Evolutionary conservation across 2,797 vertebrate species (phyloP).

Genomic region (Sebastes reedi): DNA sequence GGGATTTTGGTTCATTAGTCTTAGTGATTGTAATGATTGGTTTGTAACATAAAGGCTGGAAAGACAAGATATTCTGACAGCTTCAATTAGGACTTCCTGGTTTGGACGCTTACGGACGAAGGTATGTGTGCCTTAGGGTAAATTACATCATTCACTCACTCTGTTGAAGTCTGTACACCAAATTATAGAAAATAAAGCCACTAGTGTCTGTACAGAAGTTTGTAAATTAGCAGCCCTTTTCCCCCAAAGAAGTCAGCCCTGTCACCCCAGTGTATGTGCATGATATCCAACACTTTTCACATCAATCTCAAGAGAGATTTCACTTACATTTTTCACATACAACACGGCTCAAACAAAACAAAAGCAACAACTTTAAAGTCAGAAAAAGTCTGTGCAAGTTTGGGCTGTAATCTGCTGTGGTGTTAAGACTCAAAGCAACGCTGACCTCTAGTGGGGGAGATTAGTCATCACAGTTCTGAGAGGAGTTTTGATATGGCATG

Average conservation of each 20-base stretch:
- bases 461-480: slow-evolving; percentile 46
- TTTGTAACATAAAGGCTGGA: background rate
- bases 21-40: slow-evolving; percentile 24
- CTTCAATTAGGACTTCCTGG: background rate
- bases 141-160: background rate
- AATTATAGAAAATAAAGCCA: slow-evolving; percentile 36
- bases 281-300: slow-evolving; percentile 17
- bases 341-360: slow-evolving; percentile 3
- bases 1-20: slow-evolving; percentile 34
- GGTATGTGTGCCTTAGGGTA: background rate
- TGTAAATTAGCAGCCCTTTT: slow-evolving; percentile 24
- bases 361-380: slow-evolving; percentile 8
- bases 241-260: background rate
- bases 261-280: slow-evolving; percentile 13
- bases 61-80: background rate
- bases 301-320: background rate
- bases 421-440: slow-evolving; percentile 26
- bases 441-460: slow-evolving; percentile 60
- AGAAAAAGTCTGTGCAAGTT: slow-evolving; percentile 5
- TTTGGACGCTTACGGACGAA: background rate
- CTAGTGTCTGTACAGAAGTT: slow-evolving; percentile 18
- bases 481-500: slow-evolving; percentile 5
- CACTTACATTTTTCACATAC: background rate
- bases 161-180: slow-evolving; percentile 2
- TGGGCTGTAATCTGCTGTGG: background rate